These are phyloP conservation scores for Cirrhinus mrigala DNA, from an alignment of 2,797 vertebrate genomes.

Conservation along the genomic window DNA sequence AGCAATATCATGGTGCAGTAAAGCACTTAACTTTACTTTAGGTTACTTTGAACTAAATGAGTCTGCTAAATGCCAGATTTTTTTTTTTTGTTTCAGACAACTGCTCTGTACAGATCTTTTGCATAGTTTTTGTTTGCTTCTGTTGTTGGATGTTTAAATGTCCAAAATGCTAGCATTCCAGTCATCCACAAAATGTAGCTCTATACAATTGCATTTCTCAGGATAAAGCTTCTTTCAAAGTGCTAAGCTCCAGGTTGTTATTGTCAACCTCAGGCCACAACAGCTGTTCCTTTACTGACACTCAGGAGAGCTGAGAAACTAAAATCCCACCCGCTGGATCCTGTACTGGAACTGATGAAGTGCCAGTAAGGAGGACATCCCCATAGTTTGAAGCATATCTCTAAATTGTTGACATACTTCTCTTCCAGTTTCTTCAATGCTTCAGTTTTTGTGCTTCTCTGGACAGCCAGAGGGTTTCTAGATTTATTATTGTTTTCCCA, in stretches of 20 bases:
- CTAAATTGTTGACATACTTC: conserved; percentile 6
- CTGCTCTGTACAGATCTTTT: background rate
- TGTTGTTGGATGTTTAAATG: background rate
- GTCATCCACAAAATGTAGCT: background rate
- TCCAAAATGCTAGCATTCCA: background rate
- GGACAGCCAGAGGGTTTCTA: conserved; percentile 21
- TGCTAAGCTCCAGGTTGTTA: conserved; percentile 23
- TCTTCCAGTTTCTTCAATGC: background rate
- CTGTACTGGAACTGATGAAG: background rate
- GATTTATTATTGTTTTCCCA: conserved; percentile 53
- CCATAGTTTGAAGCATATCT: background rate
- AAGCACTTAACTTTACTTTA: background rate
- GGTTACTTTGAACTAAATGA: background rate
- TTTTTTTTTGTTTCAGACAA: background rate
- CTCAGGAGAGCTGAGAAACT: conserved; percentile 22
- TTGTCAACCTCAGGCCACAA: conserved; percentile 14
- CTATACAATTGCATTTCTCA: background rate
- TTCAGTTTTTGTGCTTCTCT: conserved; percentile 10
- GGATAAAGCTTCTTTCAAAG: background rate
- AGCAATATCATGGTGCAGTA: background rate
- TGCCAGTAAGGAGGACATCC: background rate
- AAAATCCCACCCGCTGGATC: conserved; percentile 20
- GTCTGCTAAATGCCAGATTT: background rate
- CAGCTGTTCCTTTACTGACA: conserved; percentile 46
- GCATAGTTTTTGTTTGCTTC: background rate